A percentile compares a stretch with the other conserved stretches of the same genome.
phyloP scores from a whole-genome alignment of 2,113 vertebrate species.

The Thunnus thynnus region DNA sequence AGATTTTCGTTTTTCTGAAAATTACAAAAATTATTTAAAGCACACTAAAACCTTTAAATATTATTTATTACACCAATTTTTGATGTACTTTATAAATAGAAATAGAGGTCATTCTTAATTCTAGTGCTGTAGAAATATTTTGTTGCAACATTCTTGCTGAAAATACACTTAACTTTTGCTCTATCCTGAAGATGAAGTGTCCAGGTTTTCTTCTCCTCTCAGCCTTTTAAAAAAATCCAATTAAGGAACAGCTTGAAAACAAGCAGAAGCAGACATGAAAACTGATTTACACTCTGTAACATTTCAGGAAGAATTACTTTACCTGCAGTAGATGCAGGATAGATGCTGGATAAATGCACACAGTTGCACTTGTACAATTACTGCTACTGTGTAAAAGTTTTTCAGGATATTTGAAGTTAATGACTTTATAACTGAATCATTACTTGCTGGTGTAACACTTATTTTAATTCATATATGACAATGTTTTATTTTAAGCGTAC shows the following conservation, averaged over 20 bases:
- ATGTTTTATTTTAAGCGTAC: constrained; percentile 39
- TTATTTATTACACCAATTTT: neutral
- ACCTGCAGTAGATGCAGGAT: neutral
- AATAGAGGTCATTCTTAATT: neutral
- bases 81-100: neutral
- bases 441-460: constrained; percentile 11
- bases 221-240: neutral
- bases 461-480: constrained; percentile 47
- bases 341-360: neutral
- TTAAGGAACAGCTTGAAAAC: neutral
- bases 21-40: no score
- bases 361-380: neutral
- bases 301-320: neutral
- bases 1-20: no score
- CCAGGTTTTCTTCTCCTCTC: neutral
- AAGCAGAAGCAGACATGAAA: neutral
- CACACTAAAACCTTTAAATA: neutral
- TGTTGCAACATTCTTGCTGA: neutral
- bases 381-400: neutral
- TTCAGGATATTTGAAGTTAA: neutral
- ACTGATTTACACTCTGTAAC: neutral
- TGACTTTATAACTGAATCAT: neutral
- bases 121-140: neutral
- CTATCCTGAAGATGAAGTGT: neutral
- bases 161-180: neutral